Conservation (phyloP, 2,797 vertebrate species). For the Fringilla coelebs region DNA sequence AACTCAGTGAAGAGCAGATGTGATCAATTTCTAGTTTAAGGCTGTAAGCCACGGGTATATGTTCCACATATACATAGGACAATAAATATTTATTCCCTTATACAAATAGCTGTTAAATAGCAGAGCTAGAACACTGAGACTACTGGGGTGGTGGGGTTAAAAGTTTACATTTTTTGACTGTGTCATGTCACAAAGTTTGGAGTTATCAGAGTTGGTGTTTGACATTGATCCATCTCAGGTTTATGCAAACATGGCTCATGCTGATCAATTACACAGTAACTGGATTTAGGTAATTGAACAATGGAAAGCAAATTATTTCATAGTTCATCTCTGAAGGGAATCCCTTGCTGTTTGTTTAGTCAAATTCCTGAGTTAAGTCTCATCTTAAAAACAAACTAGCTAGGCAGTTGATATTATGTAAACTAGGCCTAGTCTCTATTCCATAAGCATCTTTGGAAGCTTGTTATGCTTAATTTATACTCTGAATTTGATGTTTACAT, state of each 20-base stretch:
- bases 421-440: not conserved
- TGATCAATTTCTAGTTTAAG: not conserved
- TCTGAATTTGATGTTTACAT: slow-evolving; percentile 28
- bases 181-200: not conserved
- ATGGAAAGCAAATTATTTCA: not conserved
- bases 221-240: not conserved
- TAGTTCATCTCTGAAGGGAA: not conserved
- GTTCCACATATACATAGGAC: not conserved
- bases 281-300: not conserved
- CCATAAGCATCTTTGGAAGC: not conserved
- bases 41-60: not conserved
- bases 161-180: not conserved
- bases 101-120: not conserved
- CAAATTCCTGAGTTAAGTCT: slow-evolving; percentile 17
- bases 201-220: not conserved
- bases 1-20: not conserved
- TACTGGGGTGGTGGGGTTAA: not conserved
- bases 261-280: not conserved
- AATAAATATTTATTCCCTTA: slow-evolving; percentile 34
- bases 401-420: not conserved
- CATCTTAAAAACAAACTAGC: slow-evolving; percentile 27
- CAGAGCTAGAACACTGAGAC: not conserved
- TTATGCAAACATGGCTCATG: not conserved
- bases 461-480: slow-evolving; percentile 9
- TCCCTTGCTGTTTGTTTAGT: not conserved